Evolutionary conservation across 37 sponge, comb jelly and placozoan genomes (phyloP).

Genomic region (Chondrosia reniformis): DNA sequence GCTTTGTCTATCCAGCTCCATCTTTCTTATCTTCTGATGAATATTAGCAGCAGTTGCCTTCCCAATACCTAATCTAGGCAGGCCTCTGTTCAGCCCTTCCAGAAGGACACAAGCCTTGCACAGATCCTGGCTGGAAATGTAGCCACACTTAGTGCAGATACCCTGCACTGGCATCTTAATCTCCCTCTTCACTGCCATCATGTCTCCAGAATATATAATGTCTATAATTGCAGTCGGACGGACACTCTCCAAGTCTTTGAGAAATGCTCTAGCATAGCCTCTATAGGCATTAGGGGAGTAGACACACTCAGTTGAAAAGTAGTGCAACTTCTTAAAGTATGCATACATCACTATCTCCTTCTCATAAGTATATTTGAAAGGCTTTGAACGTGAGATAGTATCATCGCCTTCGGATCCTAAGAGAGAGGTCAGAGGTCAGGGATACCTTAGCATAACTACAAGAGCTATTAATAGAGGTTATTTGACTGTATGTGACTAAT

Average conservation of each 20-base stretch:
- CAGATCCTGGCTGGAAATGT: conserved; percentile 91
- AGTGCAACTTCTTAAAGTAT: conserved; percentile 95
- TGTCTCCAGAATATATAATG: conserved; percentile 92
- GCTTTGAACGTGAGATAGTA: conserved; percentile 86
- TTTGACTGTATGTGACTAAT: no score
- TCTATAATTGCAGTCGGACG: conserved; percentile 87
- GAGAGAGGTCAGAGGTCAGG: no score
- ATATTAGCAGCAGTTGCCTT: conserved; percentile 64
- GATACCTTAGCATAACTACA: no score
- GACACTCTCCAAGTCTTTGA: conserved; percentile 90
- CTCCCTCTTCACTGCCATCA: conserved; percentile 69
- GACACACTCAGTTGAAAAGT: conserved; percentile 98
- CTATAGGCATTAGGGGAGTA: conserved; percentile 99
- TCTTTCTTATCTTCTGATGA: conserved; percentile 35
- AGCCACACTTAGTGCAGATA: conserved; percentile 82
- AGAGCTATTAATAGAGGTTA: no score
- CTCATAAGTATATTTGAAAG: conserved; percentile 98
- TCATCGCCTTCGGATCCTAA: conserved; percentile 64
- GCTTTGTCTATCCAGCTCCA: neutral
- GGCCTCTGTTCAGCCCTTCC: conserved; percentile 89
- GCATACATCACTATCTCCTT: conserved; percentile 99
- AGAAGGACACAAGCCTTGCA: conserved; percentile 97
- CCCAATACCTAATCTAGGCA: conserved; percentile 88
- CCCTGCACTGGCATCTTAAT: conserved; percentile 89
- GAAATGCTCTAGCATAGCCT: conserved; percentile 85